A percentile compares a stretch with the other conserved stretches of the same genome.
phyloP scores from a whole-genome alignment of 1,140 invertebrate species.

The Venturia canescens region DNA sequence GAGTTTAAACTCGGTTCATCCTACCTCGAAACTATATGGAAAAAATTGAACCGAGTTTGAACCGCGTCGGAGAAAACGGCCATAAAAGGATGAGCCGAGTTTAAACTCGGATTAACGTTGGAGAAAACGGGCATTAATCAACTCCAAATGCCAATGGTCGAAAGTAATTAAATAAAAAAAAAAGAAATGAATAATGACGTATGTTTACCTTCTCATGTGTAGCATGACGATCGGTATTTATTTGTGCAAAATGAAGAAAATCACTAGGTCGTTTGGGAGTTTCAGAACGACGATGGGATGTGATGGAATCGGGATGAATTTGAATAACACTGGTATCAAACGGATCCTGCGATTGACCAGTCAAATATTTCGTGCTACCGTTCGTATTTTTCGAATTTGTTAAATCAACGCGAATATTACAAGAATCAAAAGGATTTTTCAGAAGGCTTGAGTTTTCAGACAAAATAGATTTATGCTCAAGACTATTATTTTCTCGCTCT shows the following conservation, averaged over 20 bases:
- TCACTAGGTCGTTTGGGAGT: constrained; percentile 44
- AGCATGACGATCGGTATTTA: constrained; percentile 65
- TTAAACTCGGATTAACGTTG: no score
- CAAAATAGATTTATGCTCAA: constrained; percentile 28
- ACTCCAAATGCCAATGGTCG: no score
- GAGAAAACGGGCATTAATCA: no score
- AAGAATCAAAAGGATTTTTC: constrained; percentile 47
- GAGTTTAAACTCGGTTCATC: no score
- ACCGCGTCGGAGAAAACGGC: no score
- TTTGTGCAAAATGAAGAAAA: constrained; percentile 58
- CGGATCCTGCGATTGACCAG: constrained; percentile 57
- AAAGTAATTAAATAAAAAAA: constrained; percentile 49
- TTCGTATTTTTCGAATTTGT: constrained; percentile 2
- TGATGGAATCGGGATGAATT: constrained; percentile 59
- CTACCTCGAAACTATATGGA: no score
- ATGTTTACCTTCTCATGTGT: constrained; percentile 70
- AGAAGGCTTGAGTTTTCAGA: constrained; percentile 20
- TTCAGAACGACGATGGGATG: constrained; percentile 54
- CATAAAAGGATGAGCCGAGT: no score
- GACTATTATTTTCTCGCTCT: constrained; percentile 13
- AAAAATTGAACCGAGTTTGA: no score
- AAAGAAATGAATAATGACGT: constrained; percentile 62
- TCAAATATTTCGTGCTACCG: constrained; percentile 40
- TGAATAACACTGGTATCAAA: constrained; percentile 69
- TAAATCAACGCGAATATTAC: constrained; percentile 37